Base-by-base conservation (phyloP, 2,888 invertebrate species). In the Cetonia aurata region DNA sequence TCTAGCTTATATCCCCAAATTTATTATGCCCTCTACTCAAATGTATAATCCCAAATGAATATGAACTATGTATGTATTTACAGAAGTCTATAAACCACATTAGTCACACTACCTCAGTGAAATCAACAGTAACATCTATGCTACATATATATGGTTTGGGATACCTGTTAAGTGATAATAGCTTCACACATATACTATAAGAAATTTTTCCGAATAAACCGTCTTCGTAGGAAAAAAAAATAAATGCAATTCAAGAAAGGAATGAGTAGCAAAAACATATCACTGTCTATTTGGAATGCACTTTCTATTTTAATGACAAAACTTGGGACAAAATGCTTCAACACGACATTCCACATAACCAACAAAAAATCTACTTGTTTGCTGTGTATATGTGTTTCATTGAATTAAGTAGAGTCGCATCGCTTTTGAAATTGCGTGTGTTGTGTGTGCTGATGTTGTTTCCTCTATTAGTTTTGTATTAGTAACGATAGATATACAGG, bases 401-500 rank as follows among this genome's bases (percentile, higher is more conserved):
- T 79, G 79, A 79, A 78, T 77, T 75, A 75, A 67, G 62, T 62
- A 48, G 68, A 73, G 75, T 78, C 75, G 68, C 76, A 78, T 78
- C 78, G 78, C 78, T 75, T 76, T 77, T 75, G 69, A 73, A 67
- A 70, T 62, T 48, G 48, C 62, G 62, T 48, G 71, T 73, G 69
- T 75, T 72, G 15, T 50, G 8, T 50, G 9, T 15, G 62, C 53
- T 25, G n/a, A 19, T 31, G 25, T 10, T 53, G 12, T 52, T 31
- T 25, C 25, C 4, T 3, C 4, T 25, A 25, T 25, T 25, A 4
- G 1, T 25, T 25, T 25, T 25, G 25, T 25, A 25, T 25, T 25
- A 25, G 25, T 25, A n/a, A 25, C 25, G 1, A 25, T 25, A 25
- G 25, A 1, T 25, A 25, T 25, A 25, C 4, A 25, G 25, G 25